phyloP scores from a whole-genome alignment of 1,140 invertebrate species.

The Acromyrmex echinatior region DNA sequence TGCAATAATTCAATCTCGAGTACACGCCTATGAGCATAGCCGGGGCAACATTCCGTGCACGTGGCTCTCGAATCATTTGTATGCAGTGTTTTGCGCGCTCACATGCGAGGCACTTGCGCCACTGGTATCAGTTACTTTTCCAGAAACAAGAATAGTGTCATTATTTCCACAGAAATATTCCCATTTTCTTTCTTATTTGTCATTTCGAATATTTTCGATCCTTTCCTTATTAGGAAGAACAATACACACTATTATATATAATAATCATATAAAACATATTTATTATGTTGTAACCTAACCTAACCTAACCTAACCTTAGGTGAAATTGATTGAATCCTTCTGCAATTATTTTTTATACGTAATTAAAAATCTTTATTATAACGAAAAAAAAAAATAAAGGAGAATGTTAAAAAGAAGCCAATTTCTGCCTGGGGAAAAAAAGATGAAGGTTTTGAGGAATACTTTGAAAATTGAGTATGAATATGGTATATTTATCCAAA shows the following conservation, averaged over 20 bases:
- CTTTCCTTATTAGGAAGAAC: background rate
- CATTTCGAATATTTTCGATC: background rate
- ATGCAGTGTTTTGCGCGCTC: slow-evolving; percentile 46
- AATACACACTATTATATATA: background rate
- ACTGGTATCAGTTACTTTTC: slow-evolving; percentile 39
- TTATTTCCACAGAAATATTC: slow-evolving; percentile 2
- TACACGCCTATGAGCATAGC: slow-evolving; percentile 56
- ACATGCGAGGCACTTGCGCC: slow-evolving; percentile 59
- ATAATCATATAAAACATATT: background rate
- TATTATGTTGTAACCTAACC: too few relatives aligned
- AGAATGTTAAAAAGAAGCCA: too few relatives aligned
- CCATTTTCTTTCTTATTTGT: background rate
- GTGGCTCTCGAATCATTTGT: slow-evolving; percentile 63
- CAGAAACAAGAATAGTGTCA: slow-evolving; percentile 59
- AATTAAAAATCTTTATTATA: background rate
- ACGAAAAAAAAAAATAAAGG: too few relatives aligned
- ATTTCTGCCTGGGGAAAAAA: too few relatives aligned
- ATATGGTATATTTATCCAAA: too few relatives aligned
- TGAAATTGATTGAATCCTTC: background rate
- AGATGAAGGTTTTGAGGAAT: too few relatives aligned
- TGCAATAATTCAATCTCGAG: slow-evolving; percentile 55
- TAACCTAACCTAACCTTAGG: too few relatives aligned
- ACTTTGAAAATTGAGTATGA: too few relatives aligned
- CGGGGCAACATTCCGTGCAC: slow-evolving; percentile 67
- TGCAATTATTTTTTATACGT: background rate